Conservation (phyloP, 1,140 invertebrate genomes). For the Neodiprion fabricii region DNA sequence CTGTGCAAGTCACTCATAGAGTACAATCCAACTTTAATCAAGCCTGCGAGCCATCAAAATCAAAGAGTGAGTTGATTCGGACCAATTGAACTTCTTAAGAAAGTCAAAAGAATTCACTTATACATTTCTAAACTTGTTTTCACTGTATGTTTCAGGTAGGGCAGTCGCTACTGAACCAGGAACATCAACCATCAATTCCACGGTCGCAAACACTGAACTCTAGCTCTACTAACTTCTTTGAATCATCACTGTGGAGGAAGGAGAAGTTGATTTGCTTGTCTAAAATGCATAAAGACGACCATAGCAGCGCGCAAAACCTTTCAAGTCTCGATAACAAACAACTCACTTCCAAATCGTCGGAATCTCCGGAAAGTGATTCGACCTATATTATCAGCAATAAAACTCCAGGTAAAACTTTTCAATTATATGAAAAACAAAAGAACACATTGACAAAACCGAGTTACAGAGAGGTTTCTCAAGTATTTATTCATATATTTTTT, state of each 20-base stretch:
- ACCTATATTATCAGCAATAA: neutral
- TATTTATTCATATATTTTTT: neutral
- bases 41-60: slow-evolving; percentile 19
- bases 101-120: neutral
- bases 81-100: neutral
- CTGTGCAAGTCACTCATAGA: slow-evolving; percentile 31
- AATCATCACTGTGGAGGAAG: slow-evolving; percentile 45
- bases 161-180: slow-evolving; percentile 29
- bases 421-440: too few species aligned
- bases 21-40: slow-evolving; percentile 29
- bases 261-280: slow-evolving; percentile 47
- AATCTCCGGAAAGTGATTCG: neutral
- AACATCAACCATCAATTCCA: slow-evolving; percentile 35
- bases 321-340: neutral
- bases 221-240: slow-evolving; percentile 40
- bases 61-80: slow-evolving; percentile 26
- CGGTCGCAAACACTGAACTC: slow-evolving; percentile 39
- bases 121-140: neutral
- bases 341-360: neutral
- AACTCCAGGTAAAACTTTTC: neutral
- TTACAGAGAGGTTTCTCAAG: neutral
- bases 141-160: slow-evolving; percentile 24
- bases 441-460: too few species aligned
- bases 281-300: slow-evolving; percentile 36
- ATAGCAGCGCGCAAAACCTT: slow-evolving; percentile 1